These are phyloP conservation scores for Nycticryphes semicollaris DNA, from an alignment of 2,113 vertebrate species.

Conservation along the genomic window DNA sequence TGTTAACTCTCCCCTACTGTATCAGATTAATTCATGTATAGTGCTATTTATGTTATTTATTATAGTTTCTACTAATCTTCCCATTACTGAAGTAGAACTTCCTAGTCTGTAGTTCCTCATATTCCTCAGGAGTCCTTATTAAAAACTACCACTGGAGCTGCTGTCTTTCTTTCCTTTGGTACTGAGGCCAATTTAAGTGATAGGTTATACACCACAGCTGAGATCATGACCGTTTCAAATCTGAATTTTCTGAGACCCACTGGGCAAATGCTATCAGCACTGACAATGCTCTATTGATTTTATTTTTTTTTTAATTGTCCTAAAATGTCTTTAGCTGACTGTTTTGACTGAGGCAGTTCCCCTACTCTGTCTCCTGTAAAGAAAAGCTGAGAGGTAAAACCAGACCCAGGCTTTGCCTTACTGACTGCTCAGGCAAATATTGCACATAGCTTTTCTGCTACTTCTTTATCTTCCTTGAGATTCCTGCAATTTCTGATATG, in stretches of 20 bases:
- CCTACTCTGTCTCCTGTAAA: not conserved
- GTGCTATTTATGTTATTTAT: not conserved
- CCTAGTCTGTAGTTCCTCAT: not conserved
- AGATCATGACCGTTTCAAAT: not conserved
- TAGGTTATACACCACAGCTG: not conserved
- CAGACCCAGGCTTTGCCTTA: not conserved
- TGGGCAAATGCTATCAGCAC: not conserved
- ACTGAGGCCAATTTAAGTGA: not conserved
- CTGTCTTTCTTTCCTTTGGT: not conserved
- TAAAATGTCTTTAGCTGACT: not conserved
- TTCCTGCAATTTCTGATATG: not conserved
- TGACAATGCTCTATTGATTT: not conserved
- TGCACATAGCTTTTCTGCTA: not conserved
- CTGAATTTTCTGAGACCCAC: not conserved
- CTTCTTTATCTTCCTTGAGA: not conserved
- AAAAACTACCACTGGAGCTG: not conserved
- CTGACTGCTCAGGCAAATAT: not conserved
- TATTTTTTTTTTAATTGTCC: not conserved
- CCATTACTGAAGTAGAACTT: not conserved
- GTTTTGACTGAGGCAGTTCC: not conserved
- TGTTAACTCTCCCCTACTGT: not conserved
- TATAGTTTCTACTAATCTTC: not conserved
- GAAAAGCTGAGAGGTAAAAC: not conserved
- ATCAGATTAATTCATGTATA: not conserved
- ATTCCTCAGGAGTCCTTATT: conserved; percentile 4